Evolutionary conservation across 1,140 invertebrate species (phyloP).

Genomic region (Neotoxoptera formosana): DNA sequence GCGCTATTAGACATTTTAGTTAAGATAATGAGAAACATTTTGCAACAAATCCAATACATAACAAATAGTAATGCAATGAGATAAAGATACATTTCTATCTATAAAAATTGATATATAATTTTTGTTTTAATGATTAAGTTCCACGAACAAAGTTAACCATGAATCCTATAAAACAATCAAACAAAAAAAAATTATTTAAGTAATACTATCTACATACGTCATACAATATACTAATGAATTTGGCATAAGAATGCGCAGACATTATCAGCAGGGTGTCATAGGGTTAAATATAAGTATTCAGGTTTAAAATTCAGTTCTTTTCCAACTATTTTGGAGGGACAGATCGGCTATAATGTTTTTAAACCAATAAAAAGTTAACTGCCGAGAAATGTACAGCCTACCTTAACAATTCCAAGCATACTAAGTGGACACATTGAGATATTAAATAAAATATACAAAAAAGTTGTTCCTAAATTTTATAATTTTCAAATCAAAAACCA

Average conservation of each 20-base stretch:
- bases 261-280: neutral
- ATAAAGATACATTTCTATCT: neutral
- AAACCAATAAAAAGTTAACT: no score
- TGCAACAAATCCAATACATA: neutral
- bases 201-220: neutral
- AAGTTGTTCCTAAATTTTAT: neutral
- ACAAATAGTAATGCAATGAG: neutral
- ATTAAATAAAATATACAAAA: neutral
- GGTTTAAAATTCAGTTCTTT: neutral
- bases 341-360: no score
- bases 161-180: neutral
- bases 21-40: neutral
- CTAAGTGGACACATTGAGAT: neutral
- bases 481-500: neutral
- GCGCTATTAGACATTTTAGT: neutral
- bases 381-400: no score
- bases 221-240: no score
- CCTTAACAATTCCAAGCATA: no score
- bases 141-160: neutral
- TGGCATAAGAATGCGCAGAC: neutral
- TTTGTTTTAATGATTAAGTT: no score
- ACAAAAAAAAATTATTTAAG: neutral
- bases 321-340: neutral
- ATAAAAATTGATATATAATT: neutral
- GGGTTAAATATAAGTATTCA: neutral